Evolutionary conservation across 2,888 invertebrate genomes (phyloP), one percentile per base, ranked within the genome.

Genomic region (Drosophila monieri): DNA sequence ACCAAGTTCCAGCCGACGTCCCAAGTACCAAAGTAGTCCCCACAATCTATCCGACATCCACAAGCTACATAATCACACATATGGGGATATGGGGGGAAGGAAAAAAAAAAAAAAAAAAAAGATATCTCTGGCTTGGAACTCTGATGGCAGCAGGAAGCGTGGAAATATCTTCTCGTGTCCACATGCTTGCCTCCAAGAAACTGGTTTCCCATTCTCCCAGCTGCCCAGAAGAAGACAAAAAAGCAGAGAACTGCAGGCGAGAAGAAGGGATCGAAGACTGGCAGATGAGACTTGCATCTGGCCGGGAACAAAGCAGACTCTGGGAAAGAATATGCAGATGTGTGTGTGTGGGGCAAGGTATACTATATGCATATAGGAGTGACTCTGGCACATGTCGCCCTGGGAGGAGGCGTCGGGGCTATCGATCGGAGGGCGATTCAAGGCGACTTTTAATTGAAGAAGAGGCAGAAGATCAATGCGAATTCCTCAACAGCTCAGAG

Each of bases 361-460:
- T 18, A 18, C 18, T 53, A n/a, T 10, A 27, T 8, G 12, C 5
- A 43, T 18, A 21, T 15, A 27, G 21, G 10, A n/a, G 59, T 15
- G 43, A 15, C 41, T 41, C 39, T 44, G 56, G 56, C 56, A 37
- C 56, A 55, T 60, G 59, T 60, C 59, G 56, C 54, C 32, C 8
- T 18, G 15, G n/a, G n/a, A n/a, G 9, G 37, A 43, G 54, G 55
- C 21, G 21, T 54, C 59, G 60, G 46, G 46, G 60, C 51, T 39
- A 64, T 64, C 37, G 64, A 64, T 64, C 61, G 61, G 23, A 27
- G 37, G 14, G 47, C 51, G 51, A 61, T 64, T 64, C 64, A 64
- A 64, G 64, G 61, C 64, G 51, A 64, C 52, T 64, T 61, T 61
- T 61, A 64, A 64, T 64, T 64, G 61, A 64, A 51, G 51, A 51